A percentile compares a stretch with the other conserved stretches of the same genome.
Evolutionary conservation across 2,888 invertebrate species (phyloP).

Genomic region (Drosophila algonquin): DNA sequence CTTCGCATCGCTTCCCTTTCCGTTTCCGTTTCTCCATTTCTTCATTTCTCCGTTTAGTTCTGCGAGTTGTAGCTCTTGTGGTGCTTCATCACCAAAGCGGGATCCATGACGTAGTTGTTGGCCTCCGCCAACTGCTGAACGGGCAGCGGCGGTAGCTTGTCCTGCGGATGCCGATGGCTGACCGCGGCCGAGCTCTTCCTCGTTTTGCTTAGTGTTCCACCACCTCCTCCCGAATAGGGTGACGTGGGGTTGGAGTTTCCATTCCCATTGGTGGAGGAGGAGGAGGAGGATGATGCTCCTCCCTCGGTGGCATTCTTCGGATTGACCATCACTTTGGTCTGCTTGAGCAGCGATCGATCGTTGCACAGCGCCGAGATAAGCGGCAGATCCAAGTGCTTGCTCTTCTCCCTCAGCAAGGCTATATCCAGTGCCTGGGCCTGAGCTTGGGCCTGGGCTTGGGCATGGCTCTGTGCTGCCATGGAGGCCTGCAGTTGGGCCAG

Average conservation of each 20-base stretch:
- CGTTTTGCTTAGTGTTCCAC: conserved; percentile 83
- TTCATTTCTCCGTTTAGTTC: conserved; percentile 46
- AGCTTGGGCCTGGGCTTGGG: conserved; percentile 28
- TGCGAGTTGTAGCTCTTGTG: conserved; percentile 80
- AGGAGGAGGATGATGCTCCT: conserved; percentile 24
- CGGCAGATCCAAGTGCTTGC: conserved; percentile 94
- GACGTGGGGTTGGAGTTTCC: conserved; percentile 43
- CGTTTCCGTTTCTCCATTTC: conserved; percentile 8
- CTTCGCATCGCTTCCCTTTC: conserved; percentile 18
- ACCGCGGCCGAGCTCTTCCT: conserved; percentile 72
- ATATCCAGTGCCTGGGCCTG: conserved; percentile 87
- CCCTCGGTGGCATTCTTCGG: conserved; percentile 86
- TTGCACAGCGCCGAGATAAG: conserved; percentile 97
- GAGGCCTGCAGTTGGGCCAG: conserved; percentile 81
- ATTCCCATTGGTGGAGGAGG: conserved; percentile 33
- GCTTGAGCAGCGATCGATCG: conserved; percentile 94
- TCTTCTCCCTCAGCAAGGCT: conserved; percentile 93
- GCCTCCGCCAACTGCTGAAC: conserved; percentile 86
- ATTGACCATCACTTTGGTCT: conserved; percentile 93
- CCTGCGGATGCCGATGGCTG: conserved; percentile 90
- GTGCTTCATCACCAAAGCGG: conserved; percentile 81
- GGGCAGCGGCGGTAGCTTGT: conserved; percentile 89
- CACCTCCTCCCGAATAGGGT: conserved; percentile 22
- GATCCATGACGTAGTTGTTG: conserved; percentile 88
- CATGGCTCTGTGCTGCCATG: conserved; percentile 50